Base-by-base conservation (phyloP, 2,113 vertebrate species). In the Ailuropoda melanoleuca region DNA sequence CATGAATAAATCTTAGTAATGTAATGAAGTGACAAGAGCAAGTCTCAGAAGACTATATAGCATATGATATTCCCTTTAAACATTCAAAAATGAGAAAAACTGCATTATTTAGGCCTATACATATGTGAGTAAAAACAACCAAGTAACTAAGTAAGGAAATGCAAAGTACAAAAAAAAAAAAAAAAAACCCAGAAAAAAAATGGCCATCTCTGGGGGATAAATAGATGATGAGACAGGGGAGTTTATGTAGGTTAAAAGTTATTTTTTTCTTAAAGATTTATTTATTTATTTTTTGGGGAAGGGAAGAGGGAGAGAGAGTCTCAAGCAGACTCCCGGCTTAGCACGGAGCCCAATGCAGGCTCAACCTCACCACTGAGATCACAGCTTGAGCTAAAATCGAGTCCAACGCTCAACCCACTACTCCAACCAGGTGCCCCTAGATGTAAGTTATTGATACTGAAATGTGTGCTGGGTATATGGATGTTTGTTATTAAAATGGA, bases 361-460 rank as follows among this genome's bases (percentile, higher is more conserved):
- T 68, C 8, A 9, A 21, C 37, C n/a, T 68, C 66, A n/a, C 66
- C 18, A 10, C 66, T 68, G 66, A 68, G 17, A n/a, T 68, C 66
- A 68, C 8, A 0, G 37, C 66, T 34, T 68, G 66, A 68, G 66
- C 34, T 68, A 14, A 66, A 66, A 66, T 66, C n/a, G 34, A 68
- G 66, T 68, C n/a, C 2, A 0, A 18, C 0, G 0, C 34, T 68
- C 66, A 21, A 68, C 34, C 17, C 66, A 37, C 34, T 19, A 37
- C 9, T 6, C 34, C 66, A 37, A 37, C 34, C 18, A 68, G n/a
- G 66, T 18, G 8, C 34, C 8, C 26, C 66, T 21, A 68, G 26
- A 48, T 48, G 43, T 77, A 90, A 90, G 19, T 82, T 15, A 83
- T n/a, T 62, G 31, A 62, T 89, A 53, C n/a, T n/a, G n/a, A 64